These are phyloP conservation scores for Julus scanicus DNA, from an alignment of 2,888 invertebrate species.

Conservation along the genomic window DNA sequence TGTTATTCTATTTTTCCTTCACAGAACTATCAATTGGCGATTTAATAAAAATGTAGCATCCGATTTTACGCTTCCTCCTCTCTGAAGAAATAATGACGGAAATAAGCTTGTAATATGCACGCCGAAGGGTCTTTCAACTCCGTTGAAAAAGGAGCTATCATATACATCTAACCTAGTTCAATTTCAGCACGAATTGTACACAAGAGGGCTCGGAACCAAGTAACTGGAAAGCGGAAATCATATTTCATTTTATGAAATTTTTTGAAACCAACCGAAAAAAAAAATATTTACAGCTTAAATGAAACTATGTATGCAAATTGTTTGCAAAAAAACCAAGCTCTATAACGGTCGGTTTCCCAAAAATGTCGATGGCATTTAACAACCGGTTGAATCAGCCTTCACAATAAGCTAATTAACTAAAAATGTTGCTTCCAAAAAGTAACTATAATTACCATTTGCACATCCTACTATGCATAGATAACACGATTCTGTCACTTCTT, in stretches of 20 bases:
- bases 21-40: constrained; percentile 24
- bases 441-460: too few species aligned
- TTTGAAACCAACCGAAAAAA: background rate
- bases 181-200: background rate
- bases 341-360: too few species aligned
- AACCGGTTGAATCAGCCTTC: too few species aligned
- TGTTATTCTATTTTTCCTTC: background rate
- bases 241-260: background rate
- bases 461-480: too few species aligned
- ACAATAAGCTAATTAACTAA: too few species aligned
- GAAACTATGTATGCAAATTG: too few species aligned
- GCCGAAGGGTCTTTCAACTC: constrained; percentile 15
- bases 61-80: background rate
- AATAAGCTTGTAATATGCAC: background rate
- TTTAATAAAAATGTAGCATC: constrained; percentile 28
- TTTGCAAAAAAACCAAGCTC: too few species aligned
- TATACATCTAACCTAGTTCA: constrained; percentile 17
- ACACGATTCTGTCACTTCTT: too few species aligned
- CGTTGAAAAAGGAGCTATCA: background rate
- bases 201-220: background rate
- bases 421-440: too few species aligned
- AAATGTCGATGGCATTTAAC: too few species aligned
- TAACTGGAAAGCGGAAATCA: background rate
- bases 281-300: too few species aligned
- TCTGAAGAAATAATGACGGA: constrained; percentile 11